Evolutionary conservation across 1,140 invertebrate species (phyloP), one percentile per base, ranked within the genome.

Genomic region (Eriocheir sinensis): DNA sequence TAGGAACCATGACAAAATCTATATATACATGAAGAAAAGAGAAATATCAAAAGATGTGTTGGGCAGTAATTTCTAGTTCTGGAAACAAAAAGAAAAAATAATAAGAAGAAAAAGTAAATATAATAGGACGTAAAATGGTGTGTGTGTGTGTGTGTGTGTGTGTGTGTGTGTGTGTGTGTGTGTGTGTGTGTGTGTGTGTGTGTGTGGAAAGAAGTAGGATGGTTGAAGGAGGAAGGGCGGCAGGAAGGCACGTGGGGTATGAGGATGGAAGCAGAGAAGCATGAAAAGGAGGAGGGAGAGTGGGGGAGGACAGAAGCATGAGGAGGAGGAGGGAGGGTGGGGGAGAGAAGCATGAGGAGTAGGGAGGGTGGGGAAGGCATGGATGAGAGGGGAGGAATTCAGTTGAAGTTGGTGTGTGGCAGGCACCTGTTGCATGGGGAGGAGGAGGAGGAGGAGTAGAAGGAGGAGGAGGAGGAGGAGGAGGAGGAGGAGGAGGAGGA

Each of bases 181-280:
- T 86, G 83, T 86, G 85, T 88, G 85, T 88, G 32, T 88, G 85
- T 88, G 32, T 40, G 85, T 8, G 8, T 88, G 0, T 88, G 85
- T 38, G 32, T 0, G 85, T 38, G 85, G 3, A 40, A 88, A n/a
- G n/a, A n/a, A 72, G 60, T 15, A n/a, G n/a, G 60, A 72, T 15
- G n/a, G 60, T 15, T 15, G n/a, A n/a, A 72, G 60, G n/a, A n/a
- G n/a, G 60, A 72, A n/a, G n/a, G 60, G n/a, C 12, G 60, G n/a
- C 12, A n/a, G 60, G 60, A 15, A n/a, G 12, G n/a, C 12, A 72
- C 12, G 60, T 15, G n/a, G n/a, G 60, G 60, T 72, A n/a, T 15
- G 60, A 72, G 12, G 60, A n/a, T 72, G 60, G 12, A n/a, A 72
- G n/a, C 12, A 72, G 60, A n/a, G n/a, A 36, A 36, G 80, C n/a